A percentile compares a stretch with the other conserved stretches of the same genome.
Evolutionary conservation across 2,113 vertebrate species (phyloP).

Genomic region (Caranx melampygus): DNA sequence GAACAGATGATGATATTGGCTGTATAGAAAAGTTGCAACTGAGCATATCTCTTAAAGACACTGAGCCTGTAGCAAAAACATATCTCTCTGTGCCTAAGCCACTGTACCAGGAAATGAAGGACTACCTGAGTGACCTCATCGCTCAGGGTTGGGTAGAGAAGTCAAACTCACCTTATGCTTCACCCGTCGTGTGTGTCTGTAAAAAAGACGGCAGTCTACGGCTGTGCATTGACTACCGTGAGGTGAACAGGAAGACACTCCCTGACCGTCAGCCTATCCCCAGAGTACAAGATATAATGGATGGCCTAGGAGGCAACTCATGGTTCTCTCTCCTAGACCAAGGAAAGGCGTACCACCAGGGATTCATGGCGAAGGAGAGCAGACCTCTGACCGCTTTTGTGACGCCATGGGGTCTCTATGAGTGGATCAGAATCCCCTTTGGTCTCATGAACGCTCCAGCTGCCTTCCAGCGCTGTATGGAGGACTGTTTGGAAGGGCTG

Average conservation of each 20-base stretch:
- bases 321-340: conserved; percentile 41
- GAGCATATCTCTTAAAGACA: too few species aligned
- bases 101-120: not conserved
- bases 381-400: conserved; percentile 36
- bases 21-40: too few species aligned
- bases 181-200: not conserved
- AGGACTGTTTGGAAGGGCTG: not conserved
- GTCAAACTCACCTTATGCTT: conserved; percentile 14
- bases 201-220: not conserved
- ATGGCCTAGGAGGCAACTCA: not conserved
- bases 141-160: conserved; percentile 22
- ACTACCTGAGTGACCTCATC: not conserved
- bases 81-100: conserved; percentile 27
- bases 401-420: conserved; percentile 36
- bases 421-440: conserved; percentile 41
- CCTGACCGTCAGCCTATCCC: not conserved
- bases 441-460: conserved; percentile 24
- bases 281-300: not conserved
- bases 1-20: too few species aligned
- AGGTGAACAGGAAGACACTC: not conserved
- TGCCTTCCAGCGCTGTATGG: conserved; percentile 35
- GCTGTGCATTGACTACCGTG: not conserved
- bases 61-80: not conserved
- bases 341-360: conserved; percentile 27
- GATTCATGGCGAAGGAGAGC: conserved; percentile 14